These are phyloP conservation scores for Pterostichus madidus DNA, from an alignment of 2,888 invertebrate species.

Conservation along the genomic window DNA sequence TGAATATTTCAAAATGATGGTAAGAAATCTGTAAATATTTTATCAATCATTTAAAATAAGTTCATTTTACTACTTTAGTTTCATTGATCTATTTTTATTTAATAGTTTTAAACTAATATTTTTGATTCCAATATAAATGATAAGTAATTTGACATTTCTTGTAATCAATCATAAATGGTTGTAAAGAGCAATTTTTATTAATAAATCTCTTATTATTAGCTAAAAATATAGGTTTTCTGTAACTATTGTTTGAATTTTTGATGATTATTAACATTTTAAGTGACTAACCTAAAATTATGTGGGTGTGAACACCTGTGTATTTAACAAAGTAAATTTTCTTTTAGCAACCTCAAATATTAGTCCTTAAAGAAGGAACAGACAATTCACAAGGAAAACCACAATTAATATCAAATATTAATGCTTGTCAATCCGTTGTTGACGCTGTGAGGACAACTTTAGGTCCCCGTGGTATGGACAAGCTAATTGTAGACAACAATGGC, in stretches of 20 bases:
- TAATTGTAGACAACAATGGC: constrained; percentile 94
- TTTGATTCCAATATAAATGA: constrained; percentile 15
- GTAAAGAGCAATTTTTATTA: neutral
- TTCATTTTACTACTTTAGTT: neutral
- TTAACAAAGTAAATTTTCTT: constrained; percentile 71
- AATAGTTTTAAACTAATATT: neutral
- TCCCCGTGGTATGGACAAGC: constrained; percentile 99
- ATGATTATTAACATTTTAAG: neutral
- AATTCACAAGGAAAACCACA: constrained; percentile 97
- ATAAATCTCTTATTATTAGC: constrained; percentile 14
- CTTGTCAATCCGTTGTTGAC: constrained; percentile 96
- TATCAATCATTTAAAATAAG: constrained; percentile 32
- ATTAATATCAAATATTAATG: constrained; percentile 97
- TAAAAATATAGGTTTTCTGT: neutral
- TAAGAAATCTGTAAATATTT: constrained; percentile 57
- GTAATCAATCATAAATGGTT: neutral
- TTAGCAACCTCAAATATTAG: constrained; percentile 98
- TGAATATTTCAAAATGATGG: constrained; percentile 61
- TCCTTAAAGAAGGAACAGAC: constrained; percentile 99
- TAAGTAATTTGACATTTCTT: constrained; percentile 35
- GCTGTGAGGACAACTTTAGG: constrained; percentile 98
- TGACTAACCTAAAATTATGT: constrained; percentile 43
- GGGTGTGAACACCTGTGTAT: constrained; percentile 66
- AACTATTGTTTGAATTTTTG: neutral
- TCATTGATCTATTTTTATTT: neutral